phyloP scores from a whole-genome alignment of 1,140 invertebrate species.

The Pomacea maculata region DNA sequence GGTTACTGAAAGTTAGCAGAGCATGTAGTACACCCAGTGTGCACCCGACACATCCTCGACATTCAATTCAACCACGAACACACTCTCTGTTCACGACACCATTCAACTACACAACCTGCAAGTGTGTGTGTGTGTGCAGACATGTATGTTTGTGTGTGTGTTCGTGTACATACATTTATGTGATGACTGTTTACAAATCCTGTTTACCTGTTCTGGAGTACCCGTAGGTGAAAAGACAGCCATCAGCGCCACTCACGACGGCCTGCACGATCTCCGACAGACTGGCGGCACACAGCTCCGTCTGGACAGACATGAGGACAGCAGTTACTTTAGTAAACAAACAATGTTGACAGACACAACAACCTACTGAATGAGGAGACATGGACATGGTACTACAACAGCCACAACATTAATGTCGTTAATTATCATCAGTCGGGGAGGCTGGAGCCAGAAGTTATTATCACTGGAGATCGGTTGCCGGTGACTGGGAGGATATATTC shows the following conservation, averaged over 20 bases:
- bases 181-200: not conserved
- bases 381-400: not conserved
- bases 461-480: not conserved
- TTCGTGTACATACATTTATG: too few species aligned
- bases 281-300: slow-evolving; percentile 87
- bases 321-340: too few species aligned
- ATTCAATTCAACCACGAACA: too few species aligned
- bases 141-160: too few species aligned
- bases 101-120: not conserved
- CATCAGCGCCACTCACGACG: slow-evolving; percentile 92
- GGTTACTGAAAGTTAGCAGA: too few species aligned
- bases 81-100: too few species aligned
- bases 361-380: too few species aligned
- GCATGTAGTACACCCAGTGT: too few species aligned
- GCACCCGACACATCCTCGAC: too few species aligned
- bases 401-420: not conserved
- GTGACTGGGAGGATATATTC: not conserved
- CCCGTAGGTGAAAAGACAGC: slow-evolving; percentile 91
- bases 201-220: slow-evolving; percentile 87
- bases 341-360: too few species aligned
- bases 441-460: not conserved
- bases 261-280: slow-evolving; percentile 92
- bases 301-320: slow-evolving; percentile 70
- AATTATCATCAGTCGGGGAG: too few species aligned
- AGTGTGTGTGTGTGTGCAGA: slow-evolving; percentile 7